Evolutionary conservation across 2,888 invertebrate genomes (phyloP), one percentile per base, ranked within the genome.

Genomic region (Silvanus unidentatus): DNA sequence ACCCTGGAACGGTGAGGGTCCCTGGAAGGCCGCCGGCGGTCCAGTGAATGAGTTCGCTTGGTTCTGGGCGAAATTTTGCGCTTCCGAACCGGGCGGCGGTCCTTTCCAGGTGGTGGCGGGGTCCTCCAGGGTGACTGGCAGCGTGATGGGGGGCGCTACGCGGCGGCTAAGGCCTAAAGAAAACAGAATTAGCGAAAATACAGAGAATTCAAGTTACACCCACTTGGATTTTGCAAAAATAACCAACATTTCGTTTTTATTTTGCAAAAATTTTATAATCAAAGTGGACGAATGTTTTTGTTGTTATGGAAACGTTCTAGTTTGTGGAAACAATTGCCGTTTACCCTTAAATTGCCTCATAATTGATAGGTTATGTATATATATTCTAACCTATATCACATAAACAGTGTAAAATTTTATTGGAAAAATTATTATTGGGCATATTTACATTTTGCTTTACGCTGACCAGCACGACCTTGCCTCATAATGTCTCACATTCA

Each of bases 101-200:
- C 81, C 83, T 80, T 88, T 89, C 89, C 88, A 88, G 73, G 82
- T 84, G 66, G 80, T 77, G 69, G 79, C 75, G 66, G 81, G 80
- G 75, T 84, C 84, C 76, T 84, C 84, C 80, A 84, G 82, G 71
- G 82, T 81, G 75, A 82, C 79, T 71, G 83, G 79, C 74, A 80
- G 76, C 74, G 78, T 77, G 74, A 79, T 77, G 72, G 79, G 76
- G 66, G 78, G 77, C 67, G 74, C 74, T 70, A 75, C 85, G 74
- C 86, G 84, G 78, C 89, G 84, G 80, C 86, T 88, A 81, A 88
- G 86, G 79, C 88, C 88, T 86, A 75, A 37, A 73, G 71, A 32
- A 8, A 5, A 32, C 32, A 32, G 47, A 32, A 40, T 16, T 22
- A 16, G 16, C 32, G 11, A n/a, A 27, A 16, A 39, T 29, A 10